Evolutionary conservation across 2,797 vertebrate genomes (phyloP), one percentile per base, ranked within the genome.

Genomic region (Adelosebastes latens): DNA sequence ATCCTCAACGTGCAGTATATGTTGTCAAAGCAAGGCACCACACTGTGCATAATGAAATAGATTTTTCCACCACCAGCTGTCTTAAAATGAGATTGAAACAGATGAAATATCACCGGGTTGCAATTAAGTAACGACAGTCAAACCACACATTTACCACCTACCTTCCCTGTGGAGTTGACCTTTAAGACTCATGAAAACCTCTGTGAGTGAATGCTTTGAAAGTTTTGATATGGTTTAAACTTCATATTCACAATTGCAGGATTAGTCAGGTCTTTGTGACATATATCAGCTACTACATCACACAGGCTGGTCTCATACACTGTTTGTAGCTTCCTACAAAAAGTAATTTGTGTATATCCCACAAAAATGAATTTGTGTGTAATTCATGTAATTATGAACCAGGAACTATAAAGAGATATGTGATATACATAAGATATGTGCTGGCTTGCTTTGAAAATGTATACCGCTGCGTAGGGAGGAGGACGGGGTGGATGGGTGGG

Each of bases 91-190:
- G 65, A 90, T 31, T 60, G 34, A 90, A 89, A 81, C 32, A n/a
- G 36, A 67, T 72, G 39, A 89, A 80, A 83, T 79, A 83, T 78
- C 67, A 39, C 56, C 59, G 52, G 62, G 58, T 72, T 79, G 77
- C 73, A 92, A 86, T 84, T 85, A 83, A 87, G 79, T 75, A 34
- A 69, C 66, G 69, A 72, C 58, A 60, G 24, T 65, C 58, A 56
- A 22, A 87, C 83, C 73, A 80, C 63, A 87, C 73, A 77, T 82
- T 64, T 58, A 73, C 77, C 78, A 65, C 31, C 5, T 75, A 9
- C 46, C 18, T 39, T 60, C 64, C 58, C 42, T 60, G 52, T 52
- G 66, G 42, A 69, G 78, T 24, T 36, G 55, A 77, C 46, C 70
- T 63, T 64, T 39, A 73, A 29, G n/a, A 36, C 13, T 62, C 24